Conservation (phyloP, 2,797 vertebrate genomes). For the Pangasius macronema region DNA sequence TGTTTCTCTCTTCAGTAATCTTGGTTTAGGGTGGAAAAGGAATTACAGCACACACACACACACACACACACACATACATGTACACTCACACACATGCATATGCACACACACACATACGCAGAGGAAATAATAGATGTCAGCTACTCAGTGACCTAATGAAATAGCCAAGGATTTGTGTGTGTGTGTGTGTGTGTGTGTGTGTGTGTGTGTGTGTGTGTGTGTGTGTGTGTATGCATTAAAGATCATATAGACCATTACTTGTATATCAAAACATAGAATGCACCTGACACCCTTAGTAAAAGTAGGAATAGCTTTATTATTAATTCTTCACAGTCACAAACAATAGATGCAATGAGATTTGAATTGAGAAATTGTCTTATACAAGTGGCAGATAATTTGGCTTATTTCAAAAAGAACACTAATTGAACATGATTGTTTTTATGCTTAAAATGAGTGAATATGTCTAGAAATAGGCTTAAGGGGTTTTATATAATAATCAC, state of each 20-base stretch:
- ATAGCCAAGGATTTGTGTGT: neutral
- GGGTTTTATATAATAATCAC: neutral
- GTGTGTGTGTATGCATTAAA: neutral
- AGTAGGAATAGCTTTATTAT: neutral
- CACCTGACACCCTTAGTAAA: neutral
- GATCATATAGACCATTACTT: neutral
- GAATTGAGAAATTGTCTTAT: neutral
- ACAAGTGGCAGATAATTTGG: neutral
- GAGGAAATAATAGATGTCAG: conserved; percentile 24
- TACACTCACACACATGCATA: conserved; percentile 15
- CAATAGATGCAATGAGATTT: neutral
- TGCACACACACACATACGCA: conserved; percentile 4
- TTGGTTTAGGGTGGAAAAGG: conserved; percentile 41
- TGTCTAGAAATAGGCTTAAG: neutral
- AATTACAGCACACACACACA: conserved; percentile 31
- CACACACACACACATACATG: conserved; percentile 1
- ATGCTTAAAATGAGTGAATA: neutral
- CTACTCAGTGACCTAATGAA: neutral
- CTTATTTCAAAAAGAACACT: neutral
- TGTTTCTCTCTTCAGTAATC: conserved; percentile 62
- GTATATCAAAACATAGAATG: neutral
- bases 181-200: neutral
- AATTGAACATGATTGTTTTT: neutral
- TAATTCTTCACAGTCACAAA: neutral
- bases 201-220: neutral